Base-by-base conservation (phyloP, 2,797 vertebrate genomes). In the Eupleurogrammus muticus region DNA sequence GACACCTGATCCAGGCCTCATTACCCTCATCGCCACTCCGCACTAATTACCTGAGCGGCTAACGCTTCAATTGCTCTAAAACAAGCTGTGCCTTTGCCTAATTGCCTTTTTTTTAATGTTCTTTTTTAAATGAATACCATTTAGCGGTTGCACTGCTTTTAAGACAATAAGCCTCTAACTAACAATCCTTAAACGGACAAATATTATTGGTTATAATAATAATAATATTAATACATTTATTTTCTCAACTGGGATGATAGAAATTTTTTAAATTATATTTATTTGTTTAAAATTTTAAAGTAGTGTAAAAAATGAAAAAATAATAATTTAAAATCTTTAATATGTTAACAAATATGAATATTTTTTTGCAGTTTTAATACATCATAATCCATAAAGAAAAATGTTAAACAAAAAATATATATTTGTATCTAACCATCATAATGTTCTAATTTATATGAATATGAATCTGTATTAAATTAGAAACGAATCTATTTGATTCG, bases 1-100 rank as follows among this genome's bases (percentile, higher is more conserved):
- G 86, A 89, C 89, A 92, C 85, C 78, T 88, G 90, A 93, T 86
- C 83, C 44, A n/a, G 79, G 77, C 63, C 69, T 87, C 78, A 62
- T 86, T 78, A 84, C 68, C 68, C 78, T 77, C 87, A 80, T 86
- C 83, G 75, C 49, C 81, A 68, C 85, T 86, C 76, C 16, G 73
- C 47, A 71, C 74, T 90, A 82, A 92, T 89, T 75, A 89, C 40
- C 53, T 36, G 8, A 52, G 47, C 46, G 36, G 53, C 50, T 50
- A 66, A 47, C 7, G 75, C 77, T 70, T 70, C 72, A 34, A 21
- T 56, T 48, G 34, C 32, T 68, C 64, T 70, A 54, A 65, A 49
- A 48, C 56, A 63, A 64, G 79, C 62, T 10, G 38, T 64, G 38
- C 53, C n/a, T 78, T 35, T 70, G 47, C 55, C 36, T 66, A 69